phyloP scores from a whole-genome alignment of 2,797 vertebrate species.

The Trachops cirrhosus region DNA sequence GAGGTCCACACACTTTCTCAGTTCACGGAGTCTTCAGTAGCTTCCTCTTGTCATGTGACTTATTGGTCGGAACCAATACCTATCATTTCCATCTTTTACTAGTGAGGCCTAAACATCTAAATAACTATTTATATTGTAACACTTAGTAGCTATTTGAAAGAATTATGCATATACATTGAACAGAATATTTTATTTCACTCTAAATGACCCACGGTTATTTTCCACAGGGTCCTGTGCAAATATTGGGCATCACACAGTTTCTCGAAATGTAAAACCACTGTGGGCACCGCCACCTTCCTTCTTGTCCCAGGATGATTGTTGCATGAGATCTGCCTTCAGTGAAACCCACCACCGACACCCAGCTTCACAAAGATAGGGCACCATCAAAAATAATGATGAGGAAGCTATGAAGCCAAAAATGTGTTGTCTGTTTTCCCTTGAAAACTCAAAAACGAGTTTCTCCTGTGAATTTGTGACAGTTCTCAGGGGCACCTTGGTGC shows the following conservation, averaged over 20 bases:
- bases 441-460: not conserved
- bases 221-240: not conserved
- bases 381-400: not conserved
- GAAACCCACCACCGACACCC: too few species aligned
- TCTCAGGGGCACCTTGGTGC: not conserved
- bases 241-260: not conserved
- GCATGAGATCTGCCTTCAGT: too few species aligned
- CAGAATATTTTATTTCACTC: not conserved
- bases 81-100: not conserved
- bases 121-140: not conserved
- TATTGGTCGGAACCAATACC: not conserved
- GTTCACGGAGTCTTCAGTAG: not conserved
- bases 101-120: not conserved
- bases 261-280: not conserved
- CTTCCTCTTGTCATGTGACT: not conserved
- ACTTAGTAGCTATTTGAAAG: not conserved
- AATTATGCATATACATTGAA: not conserved
- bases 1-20: not conserved
- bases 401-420: not conserved
- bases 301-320: not conserved
- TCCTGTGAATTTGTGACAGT: not conserved
- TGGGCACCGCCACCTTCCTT: not conserved
- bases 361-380: not conserved
- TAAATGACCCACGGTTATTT: not conserved
- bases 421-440: not conserved